These are phyloP conservation scores for Zosterops hypoxanthus DNA, from an alignment of 2,113 vertebrate species.

Conservation along the genomic window DNA sequence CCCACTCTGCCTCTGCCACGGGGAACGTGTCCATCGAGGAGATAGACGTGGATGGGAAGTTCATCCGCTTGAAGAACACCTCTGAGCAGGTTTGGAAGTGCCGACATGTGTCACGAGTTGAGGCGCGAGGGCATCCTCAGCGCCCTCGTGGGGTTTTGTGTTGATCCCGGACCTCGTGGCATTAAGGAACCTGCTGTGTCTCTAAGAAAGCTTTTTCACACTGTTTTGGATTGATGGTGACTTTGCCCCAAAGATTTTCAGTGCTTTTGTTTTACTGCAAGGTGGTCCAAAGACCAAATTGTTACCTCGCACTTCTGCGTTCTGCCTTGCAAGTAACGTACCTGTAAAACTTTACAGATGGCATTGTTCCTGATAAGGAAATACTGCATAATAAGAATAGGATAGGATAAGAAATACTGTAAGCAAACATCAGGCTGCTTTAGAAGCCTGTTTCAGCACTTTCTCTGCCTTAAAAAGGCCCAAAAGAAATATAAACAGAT, in stretches of 20 bases:
- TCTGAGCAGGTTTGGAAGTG: constrained; percentile 79
- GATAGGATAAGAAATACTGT: not conserved
- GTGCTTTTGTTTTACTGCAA: not conserved
- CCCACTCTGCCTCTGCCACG: constrained; percentile 87
- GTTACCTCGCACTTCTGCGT: rapidly evolving
- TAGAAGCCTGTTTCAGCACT: not conserved
- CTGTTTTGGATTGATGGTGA: not conserved
- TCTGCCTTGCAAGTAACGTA: not conserved
- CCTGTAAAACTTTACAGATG: not conserved
- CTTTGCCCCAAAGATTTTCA: not conserved
- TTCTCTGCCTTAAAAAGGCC: not conserved
- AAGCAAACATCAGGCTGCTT: not conserved
- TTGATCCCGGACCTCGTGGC: not conserved
- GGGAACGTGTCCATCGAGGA: constrained; percentile 85
- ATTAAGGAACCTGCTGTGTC: not conserved
- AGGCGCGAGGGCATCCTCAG: not conserved
- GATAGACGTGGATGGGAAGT: constrained; percentile 90
- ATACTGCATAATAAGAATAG: no score
- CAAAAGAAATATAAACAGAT: not conserved
- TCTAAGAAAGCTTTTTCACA: not conserved
- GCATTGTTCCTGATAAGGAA: not conserved
- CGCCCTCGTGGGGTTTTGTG: not conserved
- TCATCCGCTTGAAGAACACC: constrained; percentile 86
- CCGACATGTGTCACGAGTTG: rapidly evolving
- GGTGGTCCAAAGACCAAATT: rapidly evolving